Percentiles rank a stretch among this genome's conserved stretches.
Evolutionary conservation across 2,888 invertebrate species (phyloP).

Genomic region (Actias luna): DNA sequence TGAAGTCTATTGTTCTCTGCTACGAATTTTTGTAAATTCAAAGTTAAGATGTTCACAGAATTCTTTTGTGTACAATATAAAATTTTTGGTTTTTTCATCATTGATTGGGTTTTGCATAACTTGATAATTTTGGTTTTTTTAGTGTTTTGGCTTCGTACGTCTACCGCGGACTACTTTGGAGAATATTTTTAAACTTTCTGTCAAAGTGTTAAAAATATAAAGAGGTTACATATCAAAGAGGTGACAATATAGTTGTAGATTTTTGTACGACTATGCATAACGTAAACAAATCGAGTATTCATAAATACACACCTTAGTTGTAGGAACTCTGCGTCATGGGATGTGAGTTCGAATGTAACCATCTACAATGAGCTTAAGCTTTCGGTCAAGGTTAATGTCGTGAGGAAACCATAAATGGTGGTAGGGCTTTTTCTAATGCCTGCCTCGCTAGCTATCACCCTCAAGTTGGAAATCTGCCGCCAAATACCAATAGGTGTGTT

Average conservation of each 20-base stretch:
- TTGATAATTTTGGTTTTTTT: slow-evolving; percentile 1
- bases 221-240: background rate
- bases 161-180: background rate
- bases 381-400: no score
- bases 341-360: no score
- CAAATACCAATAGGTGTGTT: no score
- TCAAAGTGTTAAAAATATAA: background rate
- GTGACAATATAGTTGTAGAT: background rate
- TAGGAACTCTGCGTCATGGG: no score
- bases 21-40: slow-evolving; percentile 31
- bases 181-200: background rate
- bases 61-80: slow-evolving; percentile 21
- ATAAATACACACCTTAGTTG: no score
- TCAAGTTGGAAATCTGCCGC: no score
- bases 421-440: no score
- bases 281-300: no score
- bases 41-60: slow-evolving; percentile 20
- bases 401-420: no score
- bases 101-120: slow-evolving; percentile 14
- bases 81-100: slow-evolving; percentile 41
- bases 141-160: background rate
- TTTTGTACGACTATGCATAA: no score
- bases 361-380: no score
- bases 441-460: no score
- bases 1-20: slow-evolving; percentile 49